A percentile compares a stretch with the other conserved stretches of the same genome.
phyloP scores from a whole-genome alignment of 2,113 vertebrate genomes.

The Pungitius pungitius region DNA sequence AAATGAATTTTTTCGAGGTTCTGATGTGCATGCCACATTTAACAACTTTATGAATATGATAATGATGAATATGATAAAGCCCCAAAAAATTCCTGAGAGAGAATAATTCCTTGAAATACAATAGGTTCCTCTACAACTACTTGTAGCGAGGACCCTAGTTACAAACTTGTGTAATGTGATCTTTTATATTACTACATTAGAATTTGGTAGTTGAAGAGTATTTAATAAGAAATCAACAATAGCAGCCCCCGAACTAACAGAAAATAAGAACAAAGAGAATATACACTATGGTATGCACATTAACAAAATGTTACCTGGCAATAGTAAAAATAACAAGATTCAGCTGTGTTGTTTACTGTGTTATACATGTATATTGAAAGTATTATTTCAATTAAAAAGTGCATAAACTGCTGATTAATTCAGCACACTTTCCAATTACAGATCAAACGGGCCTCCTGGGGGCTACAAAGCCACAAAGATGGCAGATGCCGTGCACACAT shows the following conservation, averaged over 20 bases:
- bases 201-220: slow-evolving; percentile 16
- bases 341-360: slow-evolving; percentile 84
- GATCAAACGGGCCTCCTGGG: slow-evolving; percentile 94
- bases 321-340: slow-evolving; percentile 60
- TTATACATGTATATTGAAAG: slow-evolving; percentile 80
- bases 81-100: no score
- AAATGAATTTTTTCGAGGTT: no score
- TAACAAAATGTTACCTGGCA: slow-evolving; percentile 53
- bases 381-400: slow-evolving; percentile 91
- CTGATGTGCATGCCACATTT: no score
- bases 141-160: no score
- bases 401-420: slow-evolving; percentile 99
- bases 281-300: slow-evolving; percentile 32
- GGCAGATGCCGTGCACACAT: slow-evolving; percentile 95
- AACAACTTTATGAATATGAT: no score
- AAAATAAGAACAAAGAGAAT: slow-evolving; percentile 25
- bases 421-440: slow-evolving; percentile 98
- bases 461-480: slow-evolving; percentile 84
- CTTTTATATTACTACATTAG: background rate
- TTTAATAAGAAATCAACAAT: slow-evolving; percentile 17
- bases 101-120: no score
- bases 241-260: background rate
- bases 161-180: no score
- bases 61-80: no score
- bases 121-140: no score